Conservation (phyloP, 1,140 invertebrate species). For the Drosophila mojavensis region DNA sequence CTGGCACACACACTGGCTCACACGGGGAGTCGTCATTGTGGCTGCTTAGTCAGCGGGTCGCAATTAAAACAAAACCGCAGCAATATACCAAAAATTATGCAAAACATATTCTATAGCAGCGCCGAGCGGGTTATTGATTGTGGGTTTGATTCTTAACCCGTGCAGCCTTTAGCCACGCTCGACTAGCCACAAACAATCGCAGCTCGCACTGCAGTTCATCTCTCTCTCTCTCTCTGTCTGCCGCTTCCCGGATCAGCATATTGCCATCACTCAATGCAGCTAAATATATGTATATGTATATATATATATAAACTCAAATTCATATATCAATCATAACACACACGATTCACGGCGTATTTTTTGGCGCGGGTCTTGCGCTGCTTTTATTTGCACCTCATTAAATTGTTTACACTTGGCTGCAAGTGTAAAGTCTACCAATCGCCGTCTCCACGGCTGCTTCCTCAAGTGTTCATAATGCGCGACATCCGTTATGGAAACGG, state of each 20-base stretch:
- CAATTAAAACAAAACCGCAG: conserved; percentile 76
- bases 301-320: not conserved
- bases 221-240: too few species aligned
- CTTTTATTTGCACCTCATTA: conserved; percentile 69
- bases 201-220: not conserved
- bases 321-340: conserved; percentile 65
- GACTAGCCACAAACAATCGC: conserved; percentile 62
- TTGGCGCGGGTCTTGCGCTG: conserved; percentile 72
- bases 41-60: conserved; percentile 76
- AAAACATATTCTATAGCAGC: conserved; percentile 12
- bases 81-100: conserved; percentile 30
- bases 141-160: conserved; percentile 60
- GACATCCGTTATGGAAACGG: conserved; percentile 70
- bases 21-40: conserved; percentile 16
- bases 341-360: conserved; percentile 33
- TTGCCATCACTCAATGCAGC: conserved; percentile 33
- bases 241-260: conserved; percentile 44
- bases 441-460: conserved; percentile 52
- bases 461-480: conserved; percentile 81
- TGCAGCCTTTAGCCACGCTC: conserved; percentile 54
- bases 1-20: not conserved
- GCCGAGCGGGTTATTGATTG: conserved; percentile 10
- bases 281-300: not conserved
- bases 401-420: conserved; percentile 76
- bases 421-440: conserved; percentile 53